Evolutionary conservation across 2,888 invertebrate species (phyloP), one percentile per base, ranked within the genome.

Genomic region (Epinotia brunnichana): DNA sequence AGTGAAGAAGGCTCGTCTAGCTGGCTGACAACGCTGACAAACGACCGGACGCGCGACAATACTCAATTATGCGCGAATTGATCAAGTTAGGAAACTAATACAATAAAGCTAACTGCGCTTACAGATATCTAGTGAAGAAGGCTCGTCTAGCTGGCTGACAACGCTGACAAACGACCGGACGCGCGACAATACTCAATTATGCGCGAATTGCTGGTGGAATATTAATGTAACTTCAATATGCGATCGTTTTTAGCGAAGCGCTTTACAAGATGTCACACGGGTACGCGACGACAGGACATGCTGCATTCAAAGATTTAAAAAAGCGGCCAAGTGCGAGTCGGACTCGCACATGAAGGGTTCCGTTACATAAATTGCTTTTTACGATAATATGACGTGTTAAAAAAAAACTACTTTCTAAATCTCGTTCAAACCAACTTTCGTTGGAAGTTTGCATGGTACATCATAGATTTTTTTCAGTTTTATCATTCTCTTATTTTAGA

Each of bases 151-250:
- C 54, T 54, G 54, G 66, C 39, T n/a, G 21, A 11, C 41, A 56
- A 41, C 29, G 54, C 41, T 66, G 66, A 66, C 66, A 66, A 66
- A 66, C 56, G 54, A 66, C 66, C 64, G 64, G 66, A 66, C 66
- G 66, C 39, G 66, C 41, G 66, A 66, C 66, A 66, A 66, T 66
- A 66, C 41, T 66, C 66, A 66, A 66, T 66, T 66, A 66, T 56
- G 39, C 66, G 41, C 54, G 39, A 66, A 66, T 66, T 66, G 66
- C 66, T 21, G 21, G 21, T 41, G n/a, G 66, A 54, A 66, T 66
- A 66, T 66, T 54, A 66, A 66, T 56, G 54, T 11, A 5, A 24
- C 66, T 56, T 41, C 24, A 41, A 66, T 56, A 66, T 41, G 54
- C 39, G 29, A 24, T 10, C 29, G 64, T 66, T 66, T 63, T 56